phyloP scores from a whole-genome alignment of 2,113 vertebrate species.

The Phrynosoma platyrhinos region DNA sequence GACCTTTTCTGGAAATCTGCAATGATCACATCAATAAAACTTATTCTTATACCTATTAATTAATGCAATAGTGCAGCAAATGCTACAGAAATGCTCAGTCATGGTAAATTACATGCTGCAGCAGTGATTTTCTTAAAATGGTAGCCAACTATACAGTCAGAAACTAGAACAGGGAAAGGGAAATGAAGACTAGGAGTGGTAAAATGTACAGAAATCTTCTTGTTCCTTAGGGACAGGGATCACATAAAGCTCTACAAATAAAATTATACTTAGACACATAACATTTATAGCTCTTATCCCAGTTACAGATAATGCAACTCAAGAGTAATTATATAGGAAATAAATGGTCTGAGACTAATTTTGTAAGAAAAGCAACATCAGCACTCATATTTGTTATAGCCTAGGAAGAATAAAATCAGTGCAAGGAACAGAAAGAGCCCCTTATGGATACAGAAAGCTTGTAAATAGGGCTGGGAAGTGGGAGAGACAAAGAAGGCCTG shows the following conservation, averaged over 20 bases:
- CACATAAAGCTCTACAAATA: slow-evolving; percentile 1
- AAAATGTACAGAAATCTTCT: neutral
- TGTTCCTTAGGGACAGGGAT: neutral
- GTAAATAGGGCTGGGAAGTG: neutral
- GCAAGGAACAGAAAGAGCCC: neutral
- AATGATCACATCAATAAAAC: too few relatives aligned
- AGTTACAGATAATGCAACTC: slow-evolving; percentile 29
- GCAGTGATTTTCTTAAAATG: neutral
- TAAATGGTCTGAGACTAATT: slow-evolving; percentile 34
- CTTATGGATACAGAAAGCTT: neutral
- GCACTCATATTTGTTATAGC: slow-evolving; percentile 4
- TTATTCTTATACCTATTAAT: neutral
- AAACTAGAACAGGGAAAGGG: neutral
- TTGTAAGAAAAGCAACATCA: slow-evolving; percentile 16
- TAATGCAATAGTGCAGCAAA: neutral
- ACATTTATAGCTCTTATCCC: slow-evolving; percentile 23
- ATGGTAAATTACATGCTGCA: neutral
- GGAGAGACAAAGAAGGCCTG: neutral
- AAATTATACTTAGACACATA: slow-evolving; percentile 1
- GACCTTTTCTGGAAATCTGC: neutral
- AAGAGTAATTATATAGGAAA: slow-evolving; percentile 23
- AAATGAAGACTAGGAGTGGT: neutral
- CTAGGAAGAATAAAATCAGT: neutral
- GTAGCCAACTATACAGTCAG: neutral
- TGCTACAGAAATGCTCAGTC: neutral